Conservation (phyloP, 2,888 invertebrate genomes). For the Salpingus planirostris region DNA sequence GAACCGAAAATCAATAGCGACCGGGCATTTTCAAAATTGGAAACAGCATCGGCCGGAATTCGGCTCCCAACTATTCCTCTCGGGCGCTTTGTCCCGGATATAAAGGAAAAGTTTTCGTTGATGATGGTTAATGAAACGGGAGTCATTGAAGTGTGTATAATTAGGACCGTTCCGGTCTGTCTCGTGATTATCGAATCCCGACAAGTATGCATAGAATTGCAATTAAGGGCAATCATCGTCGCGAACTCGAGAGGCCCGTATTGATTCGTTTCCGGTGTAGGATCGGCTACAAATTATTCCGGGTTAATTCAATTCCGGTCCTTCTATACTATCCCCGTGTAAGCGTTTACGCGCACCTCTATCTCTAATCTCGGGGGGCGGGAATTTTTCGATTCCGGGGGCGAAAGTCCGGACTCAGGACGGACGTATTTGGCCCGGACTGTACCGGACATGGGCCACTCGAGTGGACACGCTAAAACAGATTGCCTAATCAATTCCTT, state of each 20-base stretch:
- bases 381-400: too few species aligned
- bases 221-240: constrained; percentile 26
- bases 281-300: constrained; percentile 29
- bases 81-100: too few species aligned
- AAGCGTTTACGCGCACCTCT: too few species aligned
- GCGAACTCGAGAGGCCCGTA: constrained; percentile 25
- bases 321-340: too few species aligned
- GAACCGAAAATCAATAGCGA: too few species aligned
- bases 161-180: constrained; percentile 15
- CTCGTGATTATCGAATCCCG: constrained; percentile 16
- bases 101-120: neutral
- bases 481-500: constrained; percentile 47
- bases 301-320: constrained; percentile 32
- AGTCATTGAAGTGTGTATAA: constrained; percentile 19
- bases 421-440: constrained; percentile 20
- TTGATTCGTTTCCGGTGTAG: constrained; percentile 27
- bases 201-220: constrained; percentile 18
- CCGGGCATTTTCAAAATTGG: too few species aligned
- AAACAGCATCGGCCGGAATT: too few species aligned
- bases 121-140: constrained; percentile 21
- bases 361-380: too few species aligned
- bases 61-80: too few species aligned
- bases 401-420: too few species aligned
- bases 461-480: constrained; percentile 45
- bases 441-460: constrained; percentile 40